Conservation (phyloP, 2,113 vertebrate genomes). For the Saguinus imperator region DNA sequence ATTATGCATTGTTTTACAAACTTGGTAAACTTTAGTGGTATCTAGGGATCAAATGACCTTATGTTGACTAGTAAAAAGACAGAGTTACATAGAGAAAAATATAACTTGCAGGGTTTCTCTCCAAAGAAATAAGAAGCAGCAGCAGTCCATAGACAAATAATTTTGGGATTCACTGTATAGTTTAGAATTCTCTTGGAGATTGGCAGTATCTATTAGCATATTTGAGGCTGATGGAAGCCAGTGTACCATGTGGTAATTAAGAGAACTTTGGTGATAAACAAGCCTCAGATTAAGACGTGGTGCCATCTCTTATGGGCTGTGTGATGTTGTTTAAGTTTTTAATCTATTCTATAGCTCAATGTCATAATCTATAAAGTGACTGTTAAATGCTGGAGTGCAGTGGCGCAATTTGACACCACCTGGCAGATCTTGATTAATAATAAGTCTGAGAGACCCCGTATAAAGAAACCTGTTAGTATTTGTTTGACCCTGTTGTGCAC, state of each 20-base stretch:
- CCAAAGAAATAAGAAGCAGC: neutral
- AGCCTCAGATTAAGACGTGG: conserved; percentile 4
- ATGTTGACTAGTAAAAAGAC: neutral
- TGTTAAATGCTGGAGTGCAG: neutral
- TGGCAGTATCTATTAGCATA: neutral
- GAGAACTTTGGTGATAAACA: conserved; percentile 1
- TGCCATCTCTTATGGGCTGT: neutral
- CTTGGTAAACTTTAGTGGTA: neutral
- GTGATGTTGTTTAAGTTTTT: conserved; percentile 10
- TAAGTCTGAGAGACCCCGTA: neutral
- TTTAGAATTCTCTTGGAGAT: neutral
- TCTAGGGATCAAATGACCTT: neutral
- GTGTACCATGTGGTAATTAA: neutral
- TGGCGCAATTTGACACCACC: neutral
- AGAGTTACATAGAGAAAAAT: neutral
- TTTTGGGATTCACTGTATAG: neutral
- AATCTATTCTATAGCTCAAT: neutral
- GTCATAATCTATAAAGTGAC: conserved; percentile 13
- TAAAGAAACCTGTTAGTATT: conserved; percentile 7
- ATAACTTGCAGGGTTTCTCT: neutral
- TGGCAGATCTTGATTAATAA: neutral
- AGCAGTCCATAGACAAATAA: neutral
- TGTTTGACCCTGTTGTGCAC: neutral
- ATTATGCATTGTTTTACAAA: neutral
- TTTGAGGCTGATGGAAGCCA: neutral